Conservation (phyloP, 2,797 vertebrate species). For the Anableps anableps region DNA sequence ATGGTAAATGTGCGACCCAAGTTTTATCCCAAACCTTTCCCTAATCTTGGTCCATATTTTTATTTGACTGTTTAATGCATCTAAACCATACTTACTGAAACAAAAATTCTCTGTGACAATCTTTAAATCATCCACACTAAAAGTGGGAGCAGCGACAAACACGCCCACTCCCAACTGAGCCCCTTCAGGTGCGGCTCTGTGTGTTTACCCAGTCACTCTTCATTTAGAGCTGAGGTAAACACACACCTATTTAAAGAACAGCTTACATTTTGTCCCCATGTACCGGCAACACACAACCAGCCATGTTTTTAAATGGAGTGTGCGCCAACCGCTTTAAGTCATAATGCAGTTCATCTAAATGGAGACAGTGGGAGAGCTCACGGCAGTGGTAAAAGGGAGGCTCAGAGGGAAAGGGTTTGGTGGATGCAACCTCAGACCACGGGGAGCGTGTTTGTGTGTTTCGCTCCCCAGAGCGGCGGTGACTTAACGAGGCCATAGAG, state of each 20-base stretch:
- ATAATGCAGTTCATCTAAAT: conserved; percentile 54
- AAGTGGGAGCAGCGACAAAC: conserved; percentile 42
- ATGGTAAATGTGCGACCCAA: conserved; percentile 22
- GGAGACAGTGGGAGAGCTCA: conserved; percentile 53
- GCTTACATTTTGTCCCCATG: conserved; percentile 60
- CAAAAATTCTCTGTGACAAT: conserved; percentile 49
- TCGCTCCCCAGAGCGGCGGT: conserved; percentile 41
- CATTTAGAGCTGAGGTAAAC: conserved; percentile 76
- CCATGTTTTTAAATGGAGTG: conserved; percentile 37
- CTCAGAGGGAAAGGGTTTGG: conserved; percentile 52
- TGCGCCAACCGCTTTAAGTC: conserved; percentile 40
- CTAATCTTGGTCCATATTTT: conserved; percentile 41
- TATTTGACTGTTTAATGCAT: conserved; percentile 16
- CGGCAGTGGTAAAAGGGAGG: conserved; percentile 28
- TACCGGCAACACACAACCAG: conserved; percentile 47
- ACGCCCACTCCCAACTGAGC: conserved; percentile 65
- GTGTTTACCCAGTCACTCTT: conserved; percentile 78
- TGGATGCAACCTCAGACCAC: conserved; percentile 57
- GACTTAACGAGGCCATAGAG: conserved; percentile 63
- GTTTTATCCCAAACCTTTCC: conserved; percentile 25
- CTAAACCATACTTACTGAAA: conserved; percentile 38
- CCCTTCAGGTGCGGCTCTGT: conserved; percentile 72
- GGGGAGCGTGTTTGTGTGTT: conserved; percentile 45
- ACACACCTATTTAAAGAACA: conserved; percentile 72
- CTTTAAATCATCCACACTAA: conserved; percentile 52